phyloP scores from a whole-genome alignment of 2,797 vertebrate species.

The Chelmon rostratus region DNA sequence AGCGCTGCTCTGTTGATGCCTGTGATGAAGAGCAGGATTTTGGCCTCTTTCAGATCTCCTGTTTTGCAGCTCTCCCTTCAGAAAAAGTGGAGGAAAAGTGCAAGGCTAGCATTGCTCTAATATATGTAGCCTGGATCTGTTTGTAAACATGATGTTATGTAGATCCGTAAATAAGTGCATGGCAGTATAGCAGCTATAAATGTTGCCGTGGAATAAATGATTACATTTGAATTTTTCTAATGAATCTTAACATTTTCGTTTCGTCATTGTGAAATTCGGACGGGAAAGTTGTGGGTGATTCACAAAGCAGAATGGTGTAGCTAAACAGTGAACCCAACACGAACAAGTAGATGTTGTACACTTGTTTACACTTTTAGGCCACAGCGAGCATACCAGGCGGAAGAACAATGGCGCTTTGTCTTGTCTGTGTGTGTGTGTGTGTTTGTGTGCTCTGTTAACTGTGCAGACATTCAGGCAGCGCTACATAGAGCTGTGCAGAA shows the following conservation, averaged over 20 bases:
- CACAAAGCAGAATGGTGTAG: background rate
- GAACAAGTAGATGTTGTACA: conserved; percentile 49
- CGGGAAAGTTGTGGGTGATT: background rate
- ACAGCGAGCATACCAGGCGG: conserved; percentile 51
- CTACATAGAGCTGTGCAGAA: conserved; percentile 14
- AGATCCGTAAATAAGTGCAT: too few species aligned
- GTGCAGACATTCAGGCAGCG: conserved; percentile 43
- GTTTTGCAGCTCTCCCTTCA: background rate
- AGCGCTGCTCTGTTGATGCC: conserved; percentile 26
- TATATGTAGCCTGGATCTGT: too few species aligned
- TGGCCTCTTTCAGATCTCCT: conserved; percentile 23
- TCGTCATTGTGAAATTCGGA: background rate
- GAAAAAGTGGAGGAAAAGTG: background rate
- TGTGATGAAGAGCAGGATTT: conserved; percentile 22
- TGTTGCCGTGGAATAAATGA: background rate
- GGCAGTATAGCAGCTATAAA: too few species aligned
- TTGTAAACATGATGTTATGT: too few species aligned
- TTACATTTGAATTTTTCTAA: background rate
- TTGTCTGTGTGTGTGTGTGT: conserved; percentile 34
- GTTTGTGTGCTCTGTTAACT: conserved; percentile 24
- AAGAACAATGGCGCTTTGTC: conserved; percentile 80
- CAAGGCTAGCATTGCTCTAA: background rate
- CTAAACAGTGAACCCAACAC: conserved; percentile 16
- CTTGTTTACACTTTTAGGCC: conserved; percentile 64
- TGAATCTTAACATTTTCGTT: background rate